A percentile compares a stretch with the other conserved stretches of the same genome.
Conservation (phyloP, 2,113 vertebrate genomes). For the Anoplopoma fimbria region DNA sequence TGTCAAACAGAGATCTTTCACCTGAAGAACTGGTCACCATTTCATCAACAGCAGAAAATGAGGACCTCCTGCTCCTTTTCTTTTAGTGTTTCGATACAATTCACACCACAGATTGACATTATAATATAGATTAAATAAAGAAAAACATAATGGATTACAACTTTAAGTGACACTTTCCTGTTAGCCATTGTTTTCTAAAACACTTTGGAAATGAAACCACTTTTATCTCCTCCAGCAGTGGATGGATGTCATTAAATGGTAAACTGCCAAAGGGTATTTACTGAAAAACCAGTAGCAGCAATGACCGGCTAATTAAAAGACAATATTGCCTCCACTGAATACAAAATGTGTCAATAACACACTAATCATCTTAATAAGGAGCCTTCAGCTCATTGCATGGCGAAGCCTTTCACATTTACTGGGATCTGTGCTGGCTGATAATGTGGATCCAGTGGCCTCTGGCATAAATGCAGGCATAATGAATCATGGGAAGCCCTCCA, state of each 20-base stretch:
- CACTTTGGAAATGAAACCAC: conserved; percentile 51
- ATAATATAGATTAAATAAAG: conserved; percentile 8
- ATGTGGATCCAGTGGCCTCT: conserved; percentile 69
- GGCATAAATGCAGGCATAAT: conserved; percentile 59
- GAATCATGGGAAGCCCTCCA: conserved; percentile 62
- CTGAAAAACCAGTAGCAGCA: conserved; percentile 52
- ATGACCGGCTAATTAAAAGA: conserved; percentile 66
- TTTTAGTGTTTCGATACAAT: not conserved
- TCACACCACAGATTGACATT: not conserved
- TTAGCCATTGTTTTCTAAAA: conserved; percentile 21
- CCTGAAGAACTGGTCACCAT: not conserved
- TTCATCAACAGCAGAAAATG: not conserved
- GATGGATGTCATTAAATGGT: conserved; percentile 67
- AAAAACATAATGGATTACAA: not conserved
- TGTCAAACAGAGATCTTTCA: too few species aligned
- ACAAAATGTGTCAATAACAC: conserved; percentile 65
- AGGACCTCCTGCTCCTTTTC: not conserved
- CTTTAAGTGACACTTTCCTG: not conserved
- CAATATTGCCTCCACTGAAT: conserved; percentile 61
- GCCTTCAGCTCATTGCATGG: conserved; percentile 35
- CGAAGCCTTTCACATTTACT: conserved; percentile 40
- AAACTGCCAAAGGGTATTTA: conserved; percentile 54
- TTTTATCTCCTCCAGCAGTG: conserved; percentile 13
- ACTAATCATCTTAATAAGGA: conserved; percentile 56
- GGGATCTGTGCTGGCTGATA: conserved; percentile 70